phyloP scores from a whole-genome alignment of 2,888 invertebrate genomes.

The Thalpophila matura region DNA sequence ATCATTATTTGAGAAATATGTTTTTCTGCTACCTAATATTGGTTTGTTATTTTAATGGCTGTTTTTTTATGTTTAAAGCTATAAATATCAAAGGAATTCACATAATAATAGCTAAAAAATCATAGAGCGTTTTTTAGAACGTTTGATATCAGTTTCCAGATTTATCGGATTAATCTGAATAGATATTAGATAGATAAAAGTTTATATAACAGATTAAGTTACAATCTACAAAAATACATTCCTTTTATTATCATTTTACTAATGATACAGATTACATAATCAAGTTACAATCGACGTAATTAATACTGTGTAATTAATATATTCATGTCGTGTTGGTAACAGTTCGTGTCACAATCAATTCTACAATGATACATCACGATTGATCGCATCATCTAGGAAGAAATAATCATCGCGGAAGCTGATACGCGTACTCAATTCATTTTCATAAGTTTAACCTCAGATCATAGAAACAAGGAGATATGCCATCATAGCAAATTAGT shows the following conservation, averaged over 20 bases:
- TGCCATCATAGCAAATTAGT: too few relatives aligned
- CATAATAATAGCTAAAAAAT: neutral
- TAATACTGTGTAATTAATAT: conserved; percentile 22
- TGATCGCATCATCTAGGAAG: conserved; percentile 17
- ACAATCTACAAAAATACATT: conserved; percentile 4
- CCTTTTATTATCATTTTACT: neutral
- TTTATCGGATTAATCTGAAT: conserved; percentile 1
- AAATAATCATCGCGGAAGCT: neutral
- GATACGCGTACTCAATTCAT: neutral
- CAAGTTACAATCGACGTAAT: neutral
- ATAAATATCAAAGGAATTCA: neutral
- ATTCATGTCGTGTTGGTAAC: conserved; percentile 11
- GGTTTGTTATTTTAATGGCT: neutral
- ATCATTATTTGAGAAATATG: neutral
- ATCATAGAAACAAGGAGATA: too few relatives aligned
- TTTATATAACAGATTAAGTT: neutral
- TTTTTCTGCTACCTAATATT: neutral
- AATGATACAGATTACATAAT: conserved; percentile 12
- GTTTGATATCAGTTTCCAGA: too few relatives aligned
- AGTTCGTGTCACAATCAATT: neutral
- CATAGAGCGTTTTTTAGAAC: conserved; percentile 8
- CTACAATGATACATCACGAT: conserved; percentile 13
- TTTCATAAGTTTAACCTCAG: too few relatives aligned
- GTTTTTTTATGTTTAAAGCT: neutral
- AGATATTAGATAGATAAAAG: conserved; percentile 11